phyloP scores from a whole-genome alignment of 1,140 invertebrate species.

The Drosophila nikananu region DNA sequence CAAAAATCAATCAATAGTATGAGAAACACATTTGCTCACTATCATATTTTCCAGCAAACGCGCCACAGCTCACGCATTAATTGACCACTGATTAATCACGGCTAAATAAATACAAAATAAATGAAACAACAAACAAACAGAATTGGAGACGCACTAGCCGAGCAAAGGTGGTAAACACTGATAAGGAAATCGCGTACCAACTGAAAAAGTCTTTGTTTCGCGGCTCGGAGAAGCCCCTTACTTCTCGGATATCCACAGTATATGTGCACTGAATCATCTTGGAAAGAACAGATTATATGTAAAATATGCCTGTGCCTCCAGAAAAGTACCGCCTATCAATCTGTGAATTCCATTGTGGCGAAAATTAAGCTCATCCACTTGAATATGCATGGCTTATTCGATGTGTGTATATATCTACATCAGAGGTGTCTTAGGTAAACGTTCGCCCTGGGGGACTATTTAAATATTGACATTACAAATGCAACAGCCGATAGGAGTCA shows the following conservation, averaged over 20 bases:
- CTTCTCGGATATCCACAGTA: slow-evolving; percentile 3
- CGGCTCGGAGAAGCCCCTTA: slow-evolving; percentile 19
- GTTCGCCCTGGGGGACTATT: slow-evolving; percentile 16
- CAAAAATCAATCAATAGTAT: too few species aligned
- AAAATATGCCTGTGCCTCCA: background rate
- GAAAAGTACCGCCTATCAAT: slow-evolving; percentile 22
- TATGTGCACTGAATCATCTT: slow-evolving; percentile 25
- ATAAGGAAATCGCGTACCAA: slow-evolving; percentile 28
- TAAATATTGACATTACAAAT: slow-evolving; percentile 39
- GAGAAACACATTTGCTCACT: background rate
- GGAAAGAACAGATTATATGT: slow-evolving; percentile 21
- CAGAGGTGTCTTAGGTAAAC: slow-evolving; percentile 25
- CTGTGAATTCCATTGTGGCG: slow-evolving; percentile 25
- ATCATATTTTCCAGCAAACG: slow-evolving; percentile 21
- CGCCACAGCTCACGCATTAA: slow-evolving; percentile 30
- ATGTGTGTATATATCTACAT: background rate
- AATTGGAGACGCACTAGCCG: slow-evolving; percentile 26
- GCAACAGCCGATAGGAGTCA: slow-evolving; percentile 15
- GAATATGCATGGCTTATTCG: background rate
- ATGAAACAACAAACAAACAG: slow-evolving; percentile 4
- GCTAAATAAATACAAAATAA: slow-evolving; percentile 16
- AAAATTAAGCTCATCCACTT: slow-evolving; percentile 13
- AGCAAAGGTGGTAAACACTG: slow-evolving; percentile 42
- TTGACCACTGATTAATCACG: slow-evolving; percentile 39
- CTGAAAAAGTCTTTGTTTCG: slow-evolving; percentile 25